Base-by-base conservation (phyloP, 2,888 invertebrate genomes). In the Cybosia mesomella region DNA sequence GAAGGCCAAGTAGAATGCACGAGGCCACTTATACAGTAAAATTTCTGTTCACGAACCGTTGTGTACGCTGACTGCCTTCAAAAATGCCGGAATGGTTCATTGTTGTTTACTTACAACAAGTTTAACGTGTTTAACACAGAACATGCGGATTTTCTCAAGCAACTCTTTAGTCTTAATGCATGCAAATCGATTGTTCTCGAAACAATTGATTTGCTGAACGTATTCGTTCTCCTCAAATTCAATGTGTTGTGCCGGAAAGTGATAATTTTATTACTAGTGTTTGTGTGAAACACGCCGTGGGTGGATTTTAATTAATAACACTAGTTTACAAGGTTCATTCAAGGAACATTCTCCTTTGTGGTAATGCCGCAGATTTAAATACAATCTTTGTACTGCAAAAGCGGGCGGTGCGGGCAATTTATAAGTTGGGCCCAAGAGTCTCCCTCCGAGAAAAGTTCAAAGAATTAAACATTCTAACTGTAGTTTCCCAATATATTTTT, bases 101-200 rank as follows among this genome's bases (percentile, higher is more conserved):
- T 87, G 86, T 87, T 84, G 66, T 24, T 58, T 62, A 64, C 70
- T 73, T 72, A 69, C 63, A 69, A 75, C 60, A 59, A 68, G 62
- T 58, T 67, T 71, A 76, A 72, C 68, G 61, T 72, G 61, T 61
- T 69, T 62, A 61, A 64, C 24, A 39, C 4, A 18, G 21, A 39
- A 54, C 13, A n/a, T 67, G 49, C 58, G 32, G 64, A 60, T 55
- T 60, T 60, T 68, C 67, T 64, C 63, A 57, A 68, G 43, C 55
- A 53, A 67, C 49, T 39, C 8, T 66, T 55, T 54, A 36, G 49
- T 32, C 39, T 54, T 34, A 39, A 67, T 58, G 63, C 67, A 28
- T 54, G 36, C 58, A 63, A 67, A 67, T 63, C 53, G 63, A 67
- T 67, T 67, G 63, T 63, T 53, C 58, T 58, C 24, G 36, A 58